Base-by-base conservation (phyloP, 2,113 vertebrate genomes). In the Dolichotis patagonum region DNA sequence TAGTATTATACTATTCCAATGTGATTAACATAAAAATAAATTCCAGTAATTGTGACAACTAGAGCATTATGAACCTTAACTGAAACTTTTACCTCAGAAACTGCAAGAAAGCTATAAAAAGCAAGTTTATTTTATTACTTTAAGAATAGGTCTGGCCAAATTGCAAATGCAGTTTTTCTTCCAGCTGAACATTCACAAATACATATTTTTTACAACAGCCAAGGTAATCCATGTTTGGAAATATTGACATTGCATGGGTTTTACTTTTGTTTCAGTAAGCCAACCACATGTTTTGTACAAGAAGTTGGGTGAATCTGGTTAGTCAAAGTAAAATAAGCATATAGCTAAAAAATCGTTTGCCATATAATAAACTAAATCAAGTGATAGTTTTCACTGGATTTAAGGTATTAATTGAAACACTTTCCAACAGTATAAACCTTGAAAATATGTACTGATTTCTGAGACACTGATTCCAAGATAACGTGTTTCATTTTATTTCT, bases 41-140 rank as follows among this genome's bases (percentile, higher is more conserved):
- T 11, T 94, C 26, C 49, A 43, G 7, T 35, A 60, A 83, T 73
- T 22, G n/a, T 75, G 73, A 52, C 41, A 52, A 19, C 19, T 54
- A 16, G 22, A 20, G 12, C 11, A 90, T 65, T 41, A 12, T 73
- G 10, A 19, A 77, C 2, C 41, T 26, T 56, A 63, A 65, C 19
- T 8, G 56, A 30, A 91, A 73, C 26, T 75, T 91, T 80, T 41
- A 65, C 85, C 71, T 75, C 26, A 12, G 16, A 58, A 26, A 60
- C 12, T 80, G 1, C 26, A 17, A 60, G 32, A 69, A 62, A 69
- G 56, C 30, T 46, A 32, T 60, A 41, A 22, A 69, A 91, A 95
- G 13, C 71, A 88, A 28, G 75, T 54, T 35, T 65, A 97, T 82
- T 96, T 41, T 92, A 73, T 32, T 43, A 10, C 26, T 77, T 97